Conservation (phyloP, 37 sponge, comb jelly and placozoan genomes). For the Halisarca cf. caerulea region DNA sequence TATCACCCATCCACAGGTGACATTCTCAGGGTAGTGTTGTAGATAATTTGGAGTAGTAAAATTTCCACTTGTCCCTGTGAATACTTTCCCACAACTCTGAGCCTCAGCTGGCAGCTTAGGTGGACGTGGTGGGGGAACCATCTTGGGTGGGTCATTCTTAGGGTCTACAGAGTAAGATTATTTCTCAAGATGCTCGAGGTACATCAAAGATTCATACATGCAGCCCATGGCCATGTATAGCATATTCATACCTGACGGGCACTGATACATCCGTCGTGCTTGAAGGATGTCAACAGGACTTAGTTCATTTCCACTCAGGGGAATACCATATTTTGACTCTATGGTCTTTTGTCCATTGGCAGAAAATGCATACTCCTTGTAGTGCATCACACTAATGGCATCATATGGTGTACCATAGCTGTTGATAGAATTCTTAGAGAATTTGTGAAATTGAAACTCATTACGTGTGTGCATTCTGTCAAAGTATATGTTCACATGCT, state of each 20-base stretch:
- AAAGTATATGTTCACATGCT: too few species aligned
- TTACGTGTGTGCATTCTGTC: background rate
- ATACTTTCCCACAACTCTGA: background rate
- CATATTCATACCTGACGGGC: background rate
- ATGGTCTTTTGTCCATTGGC: background rate
- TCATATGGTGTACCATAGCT: too few species aligned
- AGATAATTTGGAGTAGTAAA: constrained; percentile 6
- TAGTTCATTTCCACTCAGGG: background rate
- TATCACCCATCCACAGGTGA: constrained; percentile 15
- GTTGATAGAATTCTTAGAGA: too few species aligned
- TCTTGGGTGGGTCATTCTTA: background rate
- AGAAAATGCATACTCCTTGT: background rate
- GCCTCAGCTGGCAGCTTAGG: background rate
- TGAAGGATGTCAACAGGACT: background rate
- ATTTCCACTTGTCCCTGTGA: background rate
- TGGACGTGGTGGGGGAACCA: background rate
- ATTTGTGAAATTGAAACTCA: too few species aligned
- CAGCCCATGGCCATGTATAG: too few species aligned
- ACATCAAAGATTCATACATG: too few species aligned
- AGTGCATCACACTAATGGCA: background rate
- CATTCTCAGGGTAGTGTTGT: background rate
- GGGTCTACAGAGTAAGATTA: too few species aligned
- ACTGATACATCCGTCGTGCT: background rate
- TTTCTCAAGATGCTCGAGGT: too few species aligned
- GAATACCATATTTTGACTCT: background rate